Base-by-base conservation (phyloP, 2,888 invertebrate species). In the Microctonus brassicae region DNA sequence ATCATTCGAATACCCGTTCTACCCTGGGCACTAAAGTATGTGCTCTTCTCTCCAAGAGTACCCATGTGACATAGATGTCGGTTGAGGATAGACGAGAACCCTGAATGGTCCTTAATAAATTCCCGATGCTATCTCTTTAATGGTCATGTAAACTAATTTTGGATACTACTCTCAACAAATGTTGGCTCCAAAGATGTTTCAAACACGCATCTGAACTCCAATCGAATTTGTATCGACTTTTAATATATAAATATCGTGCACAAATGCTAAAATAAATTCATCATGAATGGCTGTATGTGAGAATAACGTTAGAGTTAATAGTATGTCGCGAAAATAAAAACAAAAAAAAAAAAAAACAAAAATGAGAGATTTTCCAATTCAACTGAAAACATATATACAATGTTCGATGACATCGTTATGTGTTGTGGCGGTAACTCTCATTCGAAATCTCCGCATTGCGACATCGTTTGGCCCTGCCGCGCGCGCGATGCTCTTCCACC, bases 361-460 rank as follows among this genome's bases (percentile, higher is more conserved):
- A 64, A 52, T 64, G 29, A 57, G 22, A 55, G 24, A 57, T 36
- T 66, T 67, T 52, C 52, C 39, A 39, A 61, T 69, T 36, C 52
- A 34, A 69, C 52, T 47, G 4, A 17, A 47, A 17, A 47, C 6
- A 5, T 47, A 5, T 47, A 47, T n/a, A 47, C 47, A 47, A 57
- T 58, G 36, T 34, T 57, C 65, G 66, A 67, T 67, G 62, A 58
- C 62, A 73, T 67, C 42, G 67, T 67, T 64, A 70, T 62, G 69
- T 66, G 29, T 67, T 62, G 36, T 52, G 58, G 55, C 47, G 64
- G 63, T 63, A 67, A 67, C 29, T 34, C 17, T 20, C 47, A 24
- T 61, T 47, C 62, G 53, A 65, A 68, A 67, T 67, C 63, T 71
- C 75, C 57, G 71, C 73, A 75, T 75, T 75, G 73, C 73, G 73